Evolutionary conservation across 2,113 vertebrate genomes (phyloP).

Genomic region (Fregata magnificens): DNA sequence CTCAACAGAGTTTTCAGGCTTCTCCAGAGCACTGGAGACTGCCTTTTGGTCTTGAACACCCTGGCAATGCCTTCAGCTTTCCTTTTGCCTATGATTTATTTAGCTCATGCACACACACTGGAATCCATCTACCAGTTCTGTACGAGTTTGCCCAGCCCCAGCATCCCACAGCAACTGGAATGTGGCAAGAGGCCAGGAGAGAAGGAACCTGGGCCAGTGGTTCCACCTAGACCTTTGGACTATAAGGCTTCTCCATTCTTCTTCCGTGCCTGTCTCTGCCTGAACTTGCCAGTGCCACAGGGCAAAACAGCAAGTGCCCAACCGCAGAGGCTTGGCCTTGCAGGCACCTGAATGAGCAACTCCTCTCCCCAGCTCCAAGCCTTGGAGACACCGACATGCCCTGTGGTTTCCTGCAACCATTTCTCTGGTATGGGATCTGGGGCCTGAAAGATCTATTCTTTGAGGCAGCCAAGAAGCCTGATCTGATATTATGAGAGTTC

Average conservation of each 20-base stretch:
- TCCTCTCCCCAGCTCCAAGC: neutral
- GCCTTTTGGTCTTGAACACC: neutral
- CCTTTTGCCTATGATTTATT: neutral
- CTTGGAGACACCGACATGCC: neutral
- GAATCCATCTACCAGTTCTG: neutral
- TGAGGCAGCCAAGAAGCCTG: neutral
- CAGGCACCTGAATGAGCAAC: neutral
- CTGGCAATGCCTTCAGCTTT: neutral
- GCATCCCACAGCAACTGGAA: neutral
- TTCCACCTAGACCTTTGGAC: neutral
- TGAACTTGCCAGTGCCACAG: neutral
- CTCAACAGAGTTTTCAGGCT: neutral
- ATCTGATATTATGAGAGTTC: neutral
- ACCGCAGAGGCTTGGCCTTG: neutral
- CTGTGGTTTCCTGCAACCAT: neutral
- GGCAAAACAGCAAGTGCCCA: neutral
- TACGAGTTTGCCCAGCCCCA: neutral
- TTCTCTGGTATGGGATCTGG: neutral
- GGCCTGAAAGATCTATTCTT: neutral
- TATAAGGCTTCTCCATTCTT: neutral
- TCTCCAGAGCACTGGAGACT: neutral
- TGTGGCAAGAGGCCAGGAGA: neutral
- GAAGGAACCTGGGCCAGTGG: neutral
- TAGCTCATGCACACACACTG: neutral
- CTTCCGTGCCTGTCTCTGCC: neutral